phyloP scores from a whole-genome alignment of 2,888 invertebrate species.

The Pheosia gnoma region DNA sequence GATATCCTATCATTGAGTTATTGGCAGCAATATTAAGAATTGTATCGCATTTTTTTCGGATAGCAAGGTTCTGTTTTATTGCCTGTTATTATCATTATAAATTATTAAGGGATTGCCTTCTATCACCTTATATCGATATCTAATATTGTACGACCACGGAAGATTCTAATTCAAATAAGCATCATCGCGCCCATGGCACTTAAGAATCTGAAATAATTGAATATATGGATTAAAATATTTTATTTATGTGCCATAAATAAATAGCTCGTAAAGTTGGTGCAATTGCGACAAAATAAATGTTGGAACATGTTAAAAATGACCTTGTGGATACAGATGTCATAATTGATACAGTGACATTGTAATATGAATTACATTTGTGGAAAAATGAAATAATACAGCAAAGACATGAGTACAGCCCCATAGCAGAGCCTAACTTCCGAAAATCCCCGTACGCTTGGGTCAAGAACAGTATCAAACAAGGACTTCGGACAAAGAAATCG shows the following conservation, averaged over 20 bases:
- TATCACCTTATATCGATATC: background rate
- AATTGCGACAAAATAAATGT: background rate
- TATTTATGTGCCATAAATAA: background rate
- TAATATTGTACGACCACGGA: background rate
- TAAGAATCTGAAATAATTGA: background rate
- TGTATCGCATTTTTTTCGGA: too few species aligned
- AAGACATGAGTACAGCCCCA: background rate
- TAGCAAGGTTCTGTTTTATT: too few species aligned
- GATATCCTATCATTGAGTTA: too few species aligned
- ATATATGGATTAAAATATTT: background rate
- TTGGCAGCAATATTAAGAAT: too few species aligned
- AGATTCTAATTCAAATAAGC: background rate
- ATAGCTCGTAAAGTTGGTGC: background rate
- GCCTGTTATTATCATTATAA: too few species aligned
- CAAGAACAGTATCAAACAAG: slow-evolving; percentile 24
- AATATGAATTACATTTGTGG: background rate
- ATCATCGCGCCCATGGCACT: background rate
- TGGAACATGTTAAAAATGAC: background rate
- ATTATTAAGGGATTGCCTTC: background rate
- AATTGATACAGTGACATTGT: background rate
- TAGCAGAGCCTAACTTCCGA: background rate
- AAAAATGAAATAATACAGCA: background rate
- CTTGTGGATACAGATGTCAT: background rate
- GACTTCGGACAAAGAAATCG: slow-evolving; percentile 22
- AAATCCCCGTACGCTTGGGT: slow-evolving; percentile 22